Conservation (phyloP, 2,888 invertebrate species). For the Drosophila pseudotakahashii region DNA sequence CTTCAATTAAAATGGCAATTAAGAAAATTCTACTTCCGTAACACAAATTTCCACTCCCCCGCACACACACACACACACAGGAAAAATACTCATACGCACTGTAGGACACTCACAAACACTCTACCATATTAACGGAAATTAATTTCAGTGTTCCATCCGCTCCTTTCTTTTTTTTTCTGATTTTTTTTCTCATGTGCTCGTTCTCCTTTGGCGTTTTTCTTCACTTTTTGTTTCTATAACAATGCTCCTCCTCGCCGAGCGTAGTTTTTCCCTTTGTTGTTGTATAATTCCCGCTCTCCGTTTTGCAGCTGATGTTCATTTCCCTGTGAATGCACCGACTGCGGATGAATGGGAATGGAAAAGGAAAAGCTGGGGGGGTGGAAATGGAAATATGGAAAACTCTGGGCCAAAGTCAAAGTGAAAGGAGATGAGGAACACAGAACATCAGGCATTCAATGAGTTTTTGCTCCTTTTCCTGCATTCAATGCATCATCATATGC, state of each 20-base stretch:
- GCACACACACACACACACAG: constrained; percentile 3
- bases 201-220: constrained; percentile 26
- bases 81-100: constrained; percentile 33
- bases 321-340: constrained; percentile 68
- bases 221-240: constrained; percentile 43
- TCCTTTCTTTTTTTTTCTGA: constrained; percentile 5
- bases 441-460: constrained; percentile 46
- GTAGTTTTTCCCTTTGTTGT: constrained; percentile 50
- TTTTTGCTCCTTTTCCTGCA: constrained; percentile 29
- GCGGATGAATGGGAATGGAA: constrained; percentile 43
- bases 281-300: constrained; percentile 55
- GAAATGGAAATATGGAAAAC: constrained; percentile 43
- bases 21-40: constrained; percentile 65
- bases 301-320: constrained; percentile 64
- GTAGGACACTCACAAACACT: constrained; percentile 20
- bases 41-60: constrained; percentile 38
- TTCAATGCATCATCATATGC: constrained; percentile 55
- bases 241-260: constrained; percentile 36
- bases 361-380: constrained; percentile 35
- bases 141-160: constrained; percentile 60
- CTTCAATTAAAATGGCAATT: constrained; percentile 71
- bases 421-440: constrained; percentile 30
- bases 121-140: constrained; percentile 68
- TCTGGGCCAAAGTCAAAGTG: constrained; percentile 52
- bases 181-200: constrained; percentile 21